A percentile compares a stretch with the other conserved stretches of the same genome.
Evolutionary conservation across 2,888 invertebrate genomes (phyloP).

Genomic region (Neuroscelio doddi): DNA sequence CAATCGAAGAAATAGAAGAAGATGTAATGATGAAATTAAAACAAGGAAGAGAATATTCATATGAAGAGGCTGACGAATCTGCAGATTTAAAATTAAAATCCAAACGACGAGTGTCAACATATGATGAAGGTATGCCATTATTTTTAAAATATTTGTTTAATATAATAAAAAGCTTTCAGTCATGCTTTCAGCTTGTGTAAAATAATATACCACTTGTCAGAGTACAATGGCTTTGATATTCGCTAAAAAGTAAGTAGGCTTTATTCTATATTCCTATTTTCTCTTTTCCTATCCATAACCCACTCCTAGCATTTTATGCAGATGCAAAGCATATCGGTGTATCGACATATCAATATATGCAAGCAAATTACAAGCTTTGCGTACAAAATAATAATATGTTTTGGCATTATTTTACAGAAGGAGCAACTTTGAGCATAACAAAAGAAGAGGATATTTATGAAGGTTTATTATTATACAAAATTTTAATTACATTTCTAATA

Average conservation of each 20-base stretch:
- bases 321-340: conserved; percentile 69
- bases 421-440: conserved; percentile 81
- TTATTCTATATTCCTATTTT: conserved; percentile 21
- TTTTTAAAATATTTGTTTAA: conserved; percentile 3
- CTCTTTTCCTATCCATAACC: conserved; percentile 27
- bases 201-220: conserved; percentile 22
- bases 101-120: conserved; percentile 79
- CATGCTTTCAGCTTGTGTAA: conserved; percentile 53
- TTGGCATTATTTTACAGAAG: conserved; percentile 75
- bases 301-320: conserved; percentile 44
- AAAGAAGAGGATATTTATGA: conserved; percentile 79
- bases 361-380: conserved; percentile 25
- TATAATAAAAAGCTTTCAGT: too few species aligned
- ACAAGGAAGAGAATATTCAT: conserved; percentile 71
- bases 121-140: conserved; percentile 77
- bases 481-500: conserved; percentile 46
- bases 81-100: conserved; percentile 81
- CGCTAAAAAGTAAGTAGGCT: conserved; percentile 52
- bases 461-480: conserved; percentile 59
- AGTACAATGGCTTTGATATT: conserved; percentile 12
- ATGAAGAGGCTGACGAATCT: conserved; percentile 76
- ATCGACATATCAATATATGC: too few species aligned
- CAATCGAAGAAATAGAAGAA: conserved; percentile 75
- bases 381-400: conserved; percentile 21
- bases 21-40: conserved; percentile 71